Evolutionary conservation across 2,113 vertebrate species (phyloP).

Genomic region (Pycnonotus jocosus): DNA sequence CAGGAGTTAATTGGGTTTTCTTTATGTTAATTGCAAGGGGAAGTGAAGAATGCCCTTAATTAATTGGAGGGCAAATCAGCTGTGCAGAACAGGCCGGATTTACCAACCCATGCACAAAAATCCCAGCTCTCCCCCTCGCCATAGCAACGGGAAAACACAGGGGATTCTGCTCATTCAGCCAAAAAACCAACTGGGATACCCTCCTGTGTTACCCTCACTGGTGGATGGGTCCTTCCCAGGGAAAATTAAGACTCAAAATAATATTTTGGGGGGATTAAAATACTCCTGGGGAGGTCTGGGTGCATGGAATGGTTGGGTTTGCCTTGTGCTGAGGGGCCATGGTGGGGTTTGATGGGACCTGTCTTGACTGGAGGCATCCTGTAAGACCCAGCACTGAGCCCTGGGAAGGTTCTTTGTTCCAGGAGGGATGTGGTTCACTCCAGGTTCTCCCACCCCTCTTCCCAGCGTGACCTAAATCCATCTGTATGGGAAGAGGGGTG

Average conservation of each 20-base stretch:
- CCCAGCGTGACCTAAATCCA: background rate
- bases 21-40: slow-evolving; percentile 38
- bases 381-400: background rate
- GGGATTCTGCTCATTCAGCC: background rate
- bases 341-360: background rate
- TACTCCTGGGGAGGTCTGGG: background rate
- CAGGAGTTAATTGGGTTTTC: slow-evolving; percentile 31
- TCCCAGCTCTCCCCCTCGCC: background rate
- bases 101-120: background rate
- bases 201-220: background rate
- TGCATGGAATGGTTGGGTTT: background rate
- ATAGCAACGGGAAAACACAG: background rate
- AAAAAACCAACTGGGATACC: background rate
- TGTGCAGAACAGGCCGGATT: background rate
- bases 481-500: background rate
- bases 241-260: background rate
- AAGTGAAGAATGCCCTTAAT: slow-evolving; percentile 54
- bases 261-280: background rate
- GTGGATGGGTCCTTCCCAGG: rapidly evolving
- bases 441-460: background rate
- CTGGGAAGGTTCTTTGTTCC: background rate
- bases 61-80: slow-evolving; percentile 36
- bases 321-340: background rate
- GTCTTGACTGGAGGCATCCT: background rate
- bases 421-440: background rate